These are phyloP conservation scores for Coelopa pilipes DNA, from an alignment of 2,888 invertebrate genomes.

Conservation along the genomic window DNA sequence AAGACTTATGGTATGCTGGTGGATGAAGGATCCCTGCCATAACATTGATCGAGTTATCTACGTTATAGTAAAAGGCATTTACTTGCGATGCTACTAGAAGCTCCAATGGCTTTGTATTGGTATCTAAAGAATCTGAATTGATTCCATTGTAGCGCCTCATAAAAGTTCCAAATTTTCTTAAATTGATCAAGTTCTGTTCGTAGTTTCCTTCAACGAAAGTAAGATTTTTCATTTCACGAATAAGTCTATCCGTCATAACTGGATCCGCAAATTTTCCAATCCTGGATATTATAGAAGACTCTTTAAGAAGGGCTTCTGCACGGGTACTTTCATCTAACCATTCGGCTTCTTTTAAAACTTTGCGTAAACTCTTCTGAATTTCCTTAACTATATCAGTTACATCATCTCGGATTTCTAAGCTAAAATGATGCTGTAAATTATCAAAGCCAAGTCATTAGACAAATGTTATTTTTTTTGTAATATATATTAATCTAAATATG, in stretches of 20 bases:
- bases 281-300: slow-evolving; percentile 48
- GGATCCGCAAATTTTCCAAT: slow-evolving; percentile 53
- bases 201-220: slow-evolving; percentile 49
- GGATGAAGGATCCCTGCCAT: slow-evolving; percentile 60
- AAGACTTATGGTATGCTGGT: slow-evolving; percentile 56
- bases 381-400: slow-evolving; percentile 52
- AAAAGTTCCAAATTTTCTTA: slow-evolving; percentile 49
- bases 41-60: slow-evolving; percentile 62
- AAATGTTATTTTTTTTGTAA: no score
- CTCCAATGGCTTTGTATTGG: slow-evolving; percentile 53
- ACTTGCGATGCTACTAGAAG: slow-evolving; percentile 56
- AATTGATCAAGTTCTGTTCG: slow-evolving; percentile 51
- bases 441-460: no score
- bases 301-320: slow-evolving; percentile 56
- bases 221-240: slow-evolving; percentile 51
- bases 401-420: slow-evolving; percentile 49
- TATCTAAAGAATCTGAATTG: slow-evolving; percentile 45
- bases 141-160: slow-evolving; percentile 52
- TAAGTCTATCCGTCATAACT: slow-evolving; percentile 47
- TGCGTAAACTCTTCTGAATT: slow-evolving; percentile 52
- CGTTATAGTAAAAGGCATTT: slow-evolving; percentile 60
- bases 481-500: no score
- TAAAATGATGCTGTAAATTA: slow-evolving; percentile 51
- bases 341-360: slow-evolving; percentile 51
- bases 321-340: slow-evolving; percentile 60